Evolutionary conservation across 2,888 invertebrate genomes (phyloP), one percentile per base, ranked within the genome.

Genomic region (Lathronympha strigana): DNA sequence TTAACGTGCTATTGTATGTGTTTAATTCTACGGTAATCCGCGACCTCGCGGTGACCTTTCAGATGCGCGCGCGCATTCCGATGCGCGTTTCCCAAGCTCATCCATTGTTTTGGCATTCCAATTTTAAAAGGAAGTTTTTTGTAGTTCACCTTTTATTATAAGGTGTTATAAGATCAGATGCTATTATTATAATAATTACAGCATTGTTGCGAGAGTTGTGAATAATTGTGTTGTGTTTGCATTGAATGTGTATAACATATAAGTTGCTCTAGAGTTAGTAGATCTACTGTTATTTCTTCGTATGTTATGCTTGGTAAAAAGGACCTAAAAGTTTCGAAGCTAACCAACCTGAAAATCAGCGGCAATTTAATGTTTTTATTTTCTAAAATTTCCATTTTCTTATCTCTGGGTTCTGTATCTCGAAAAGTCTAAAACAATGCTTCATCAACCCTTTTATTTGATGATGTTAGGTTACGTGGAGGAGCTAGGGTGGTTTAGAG

Each of bases 21-120:
- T 66, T 66, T 54, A 62, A 58, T 55, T 53, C 66, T 23, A 43
- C 40, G 31, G 75, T 76, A 70, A 72, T 77, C 75, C 72, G 55
- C 75, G 83, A 86, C 89, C 88, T 89, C 88, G 86, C 67, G 21
- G 53, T 82, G 83, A 87, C 88, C 88, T 89, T 89, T 88, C 73
- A 67, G 88, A 88, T 89, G 87, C 83, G 80, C 57, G n/a, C 15
- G 57, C 84, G 84, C 88, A 90, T 91, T 90, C 89, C 89, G 74
- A 81, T 75, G 77, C 71, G 70, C 76, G 75, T 80, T 81, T 79
- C 82, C 82, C 83, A 86, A 83, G 79, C 79, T 68, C 69, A 71
- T 68, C 79, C 74, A 84, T 83, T 84, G 83, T 83, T 83, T 74
- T 70, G 72, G 66, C 68, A 69, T 69, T 70, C 69, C 69, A 54